Conservation (phyloP, 2,113 vertebrate species). For the Stegostoma tigrinum region DNA sequence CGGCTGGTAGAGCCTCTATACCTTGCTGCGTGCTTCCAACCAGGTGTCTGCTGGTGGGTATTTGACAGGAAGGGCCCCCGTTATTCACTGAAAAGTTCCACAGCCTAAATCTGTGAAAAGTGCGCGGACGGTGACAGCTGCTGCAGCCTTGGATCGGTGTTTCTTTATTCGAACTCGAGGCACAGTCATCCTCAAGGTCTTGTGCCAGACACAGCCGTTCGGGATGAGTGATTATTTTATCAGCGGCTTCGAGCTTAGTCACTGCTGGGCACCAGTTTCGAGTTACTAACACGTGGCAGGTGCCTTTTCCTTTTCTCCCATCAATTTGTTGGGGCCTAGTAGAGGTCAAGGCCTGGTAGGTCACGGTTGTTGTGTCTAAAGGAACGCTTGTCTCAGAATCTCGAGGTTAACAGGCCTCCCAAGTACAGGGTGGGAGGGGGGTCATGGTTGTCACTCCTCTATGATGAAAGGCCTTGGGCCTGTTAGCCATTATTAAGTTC, state of each 20-base stretch:
- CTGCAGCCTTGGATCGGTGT: not conserved
- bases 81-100: not conserved
- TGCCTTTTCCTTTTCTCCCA: not conserved
- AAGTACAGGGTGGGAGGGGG: not conserved
- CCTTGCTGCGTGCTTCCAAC: too few species aligned
- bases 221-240: constrained; percentile 30
- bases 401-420: constrained; percentile 25
- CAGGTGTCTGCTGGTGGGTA: not conserved
- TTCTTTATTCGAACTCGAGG: constrained; percentile 10
- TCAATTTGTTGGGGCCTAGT: constrained; percentile 17
- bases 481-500: not conserved
- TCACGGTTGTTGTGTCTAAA: not conserved
- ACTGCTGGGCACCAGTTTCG: not conserved
- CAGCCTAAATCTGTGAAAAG: not conserved
- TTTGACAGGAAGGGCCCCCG: not conserved
- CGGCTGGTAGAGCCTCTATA: not conserved
- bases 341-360: constrained; percentile 10
- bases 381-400: constrained; percentile 8
- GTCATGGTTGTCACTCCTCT: not conserved
- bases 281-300: constrained; percentile 27
- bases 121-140: not conserved
- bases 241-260: not conserved
- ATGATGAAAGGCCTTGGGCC: not conserved
- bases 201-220: not conserved
- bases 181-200: constrained; percentile 8